phyloP scores from a whole-genome alignment of 2,113 vertebrate genomes.

The Penelope pileata region DNA sequence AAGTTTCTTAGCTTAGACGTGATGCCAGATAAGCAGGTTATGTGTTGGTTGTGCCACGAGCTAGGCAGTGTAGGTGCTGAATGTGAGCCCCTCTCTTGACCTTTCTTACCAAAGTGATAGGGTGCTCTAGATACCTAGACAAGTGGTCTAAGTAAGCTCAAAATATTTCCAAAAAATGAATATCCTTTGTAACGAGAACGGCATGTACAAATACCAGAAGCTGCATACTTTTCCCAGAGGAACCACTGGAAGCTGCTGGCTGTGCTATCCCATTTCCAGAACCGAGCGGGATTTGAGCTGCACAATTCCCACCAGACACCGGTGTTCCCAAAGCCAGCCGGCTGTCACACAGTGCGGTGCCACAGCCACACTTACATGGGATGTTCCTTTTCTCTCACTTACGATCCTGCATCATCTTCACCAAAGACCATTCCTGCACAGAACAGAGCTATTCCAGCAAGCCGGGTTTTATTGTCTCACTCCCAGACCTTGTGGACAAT shows the following conservation, averaged over 20 bases:
- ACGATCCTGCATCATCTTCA: background rate
- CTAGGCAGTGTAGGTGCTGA: background rate
- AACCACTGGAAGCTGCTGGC: background rate
- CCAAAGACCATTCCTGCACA: background rate
- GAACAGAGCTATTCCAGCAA: background rate
- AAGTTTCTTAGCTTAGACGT: background rate
- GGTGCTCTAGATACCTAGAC: background rate
- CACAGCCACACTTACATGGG: rapidly evolving
- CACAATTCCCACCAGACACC: background rate
- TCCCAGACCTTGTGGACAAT: slow-evolving; percentile 27
- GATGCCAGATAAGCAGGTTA: background rate
- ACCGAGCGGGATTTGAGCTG: background rate
- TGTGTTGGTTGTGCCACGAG: background rate
- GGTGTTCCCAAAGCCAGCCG: background rate
- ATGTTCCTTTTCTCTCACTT: background rate
- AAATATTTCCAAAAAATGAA: background rate
- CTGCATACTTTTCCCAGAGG: background rate
- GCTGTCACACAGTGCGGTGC: background rate
- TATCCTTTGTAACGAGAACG: background rate
- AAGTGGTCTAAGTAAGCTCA: background rate
- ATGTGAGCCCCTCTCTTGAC: background rate
- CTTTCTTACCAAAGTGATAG: background rate
- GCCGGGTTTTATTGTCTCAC: background rate
- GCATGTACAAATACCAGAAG: background rate
- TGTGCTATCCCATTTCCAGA: background rate